Conservation (phyloP, 2,888 invertebrate species). For the Dione juno region DNA sequence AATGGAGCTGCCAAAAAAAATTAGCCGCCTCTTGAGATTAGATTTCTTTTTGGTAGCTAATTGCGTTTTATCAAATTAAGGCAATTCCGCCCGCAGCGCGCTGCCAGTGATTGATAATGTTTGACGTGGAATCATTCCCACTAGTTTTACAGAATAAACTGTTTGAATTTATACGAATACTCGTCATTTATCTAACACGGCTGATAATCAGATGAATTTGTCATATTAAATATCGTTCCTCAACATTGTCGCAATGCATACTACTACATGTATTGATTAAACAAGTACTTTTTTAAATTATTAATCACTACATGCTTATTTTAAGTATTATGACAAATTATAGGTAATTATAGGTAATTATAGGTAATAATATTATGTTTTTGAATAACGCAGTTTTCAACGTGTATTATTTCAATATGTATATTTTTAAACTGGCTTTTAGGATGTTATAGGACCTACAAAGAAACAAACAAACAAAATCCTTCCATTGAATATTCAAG, state of each 20-base stretch:
- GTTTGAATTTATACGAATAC: constrained; percentile 77
- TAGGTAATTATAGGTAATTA: too few species aligned
- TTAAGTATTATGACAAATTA: too few species aligned
- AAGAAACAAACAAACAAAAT: too few species aligned
- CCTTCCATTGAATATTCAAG: too few species aligned
- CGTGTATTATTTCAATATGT: too few species aligned
- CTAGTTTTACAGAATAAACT: constrained; percentile 81
- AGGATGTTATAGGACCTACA: too few species aligned
- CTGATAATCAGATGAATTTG: constrained; percentile 36
- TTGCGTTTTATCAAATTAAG: constrained; percentile 84
- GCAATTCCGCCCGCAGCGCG: constrained; percentile 70
- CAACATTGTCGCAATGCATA: background rate
- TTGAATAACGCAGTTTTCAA: too few species aligned
- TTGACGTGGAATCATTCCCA: constrained; percentile 70
- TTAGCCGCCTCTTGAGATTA: constrained; percentile 75
- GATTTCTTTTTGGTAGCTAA: constrained; percentile 83
- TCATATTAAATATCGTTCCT: constrained; percentile 2
- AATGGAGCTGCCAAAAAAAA: constrained; percentile 71
- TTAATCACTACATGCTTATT: too few species aligned
- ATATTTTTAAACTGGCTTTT: too few species aligned
- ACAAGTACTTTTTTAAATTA: too few species aligned
- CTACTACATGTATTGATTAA: too few species aligned
- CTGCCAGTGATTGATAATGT: constrained; percentile 78
- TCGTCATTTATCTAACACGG: constrained; percentile 66
- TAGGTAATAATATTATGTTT: too few species aligned